These are phyloP conservation scores for Leptogaster cylindrica DNA, from an alignment of 2,888 invertebrate genomes.

Conservation along the genomic window DNA sequence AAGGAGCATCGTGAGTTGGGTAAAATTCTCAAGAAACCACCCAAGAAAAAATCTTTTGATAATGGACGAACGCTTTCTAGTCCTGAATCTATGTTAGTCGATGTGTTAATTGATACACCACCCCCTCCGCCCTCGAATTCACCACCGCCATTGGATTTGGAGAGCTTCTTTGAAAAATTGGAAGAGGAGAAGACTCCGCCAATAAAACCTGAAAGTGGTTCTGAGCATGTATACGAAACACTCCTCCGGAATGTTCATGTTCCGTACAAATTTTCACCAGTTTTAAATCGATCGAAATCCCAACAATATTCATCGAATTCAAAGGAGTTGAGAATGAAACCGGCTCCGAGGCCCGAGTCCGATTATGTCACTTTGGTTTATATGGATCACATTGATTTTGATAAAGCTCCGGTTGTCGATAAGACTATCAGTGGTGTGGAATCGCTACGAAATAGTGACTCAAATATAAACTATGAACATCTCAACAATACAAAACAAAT, in stretches of 20 bases:
- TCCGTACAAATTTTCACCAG: conserved; percentile 62
- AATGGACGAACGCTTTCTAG: conserved; percentile 49
- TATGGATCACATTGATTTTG: conserved; percentile 56
- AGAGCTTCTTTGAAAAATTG: conserved; percentile 41
- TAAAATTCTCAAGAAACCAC: conserved; percentile 76
- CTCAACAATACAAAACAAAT: conserved; percentile 44
- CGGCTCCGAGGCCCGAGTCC: conserved; percentile 57
- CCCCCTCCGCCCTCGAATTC: conserved; percentile 59
- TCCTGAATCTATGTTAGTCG: conserved; percentile 45
- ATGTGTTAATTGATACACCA: conserved; percentile 48
- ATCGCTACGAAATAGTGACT: conserved; percentile 50
- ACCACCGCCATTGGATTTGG: conserved; percentile 57
- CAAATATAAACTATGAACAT: conserved; percentile 52
- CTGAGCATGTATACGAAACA: conserved; percentile 61
- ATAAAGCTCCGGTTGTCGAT: conserved; percentile 53
- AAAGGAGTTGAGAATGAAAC: conserved; percentile 50
- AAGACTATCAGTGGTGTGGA: conserved; percentile 42
- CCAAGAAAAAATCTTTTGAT: conserved; percentile 62
- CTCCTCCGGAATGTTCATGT: conserved; percentile 61
- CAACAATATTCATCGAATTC: conserved; percentile 53
- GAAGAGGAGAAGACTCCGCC: not conserved
- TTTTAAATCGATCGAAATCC: conserved; percentile 58
- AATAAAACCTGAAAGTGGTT: conserved; percentile 30
- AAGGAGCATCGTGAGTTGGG: conserved; percentile 85
- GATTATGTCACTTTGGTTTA: conserved; percentile 61